phyloP scores from a whole-genome alignment of 2,888 invertebrate species.

The Diaphora mendica region DNA sequence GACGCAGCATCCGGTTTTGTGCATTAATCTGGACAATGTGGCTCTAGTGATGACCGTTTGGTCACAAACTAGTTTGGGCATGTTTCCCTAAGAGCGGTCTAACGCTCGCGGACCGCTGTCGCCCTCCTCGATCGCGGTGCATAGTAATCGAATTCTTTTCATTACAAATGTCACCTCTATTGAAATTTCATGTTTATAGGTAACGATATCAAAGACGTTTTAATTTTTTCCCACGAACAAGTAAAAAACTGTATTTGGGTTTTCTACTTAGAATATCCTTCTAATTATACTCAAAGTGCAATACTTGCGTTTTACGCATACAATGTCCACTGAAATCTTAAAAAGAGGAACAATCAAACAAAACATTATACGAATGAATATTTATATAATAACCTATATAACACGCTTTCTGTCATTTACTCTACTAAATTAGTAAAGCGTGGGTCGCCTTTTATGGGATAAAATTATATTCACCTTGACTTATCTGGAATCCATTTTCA shows the following conservation, averaged over 20 bases:
- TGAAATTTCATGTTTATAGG: constrained; percentile 70
- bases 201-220: constrained; percentile 58
- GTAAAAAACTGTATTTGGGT: background rate
- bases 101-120: constrained; percentile 39
- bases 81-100: constrained; percentile 72
- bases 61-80: constrained; percentile 80
- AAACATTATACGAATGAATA: background rate
- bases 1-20: constrained; percentile 84
- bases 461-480: background rate
- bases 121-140: constrained; percentile 64
- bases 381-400: background rate
- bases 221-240: constrained; percentile 45
- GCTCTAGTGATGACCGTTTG: constrained; percentile 76
- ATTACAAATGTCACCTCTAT: constrained; percentile 68
- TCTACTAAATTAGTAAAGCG: background rate
- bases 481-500: background rate
- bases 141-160: constrained; percentile 82
- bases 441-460: background rate
- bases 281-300: background rate
- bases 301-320: background rate
- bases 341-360: background rate
- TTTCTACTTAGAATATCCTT: background rate
- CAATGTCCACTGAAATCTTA: background rate
- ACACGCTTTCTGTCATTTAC: background rate
- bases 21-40: constrained; percentile 80